These are phyloP conservation scores for Corticium candelabrum DNA, from an alignment of 37 sponge, comb jelly and placozoan genomes.

Conservation along the genomic window DNA sequence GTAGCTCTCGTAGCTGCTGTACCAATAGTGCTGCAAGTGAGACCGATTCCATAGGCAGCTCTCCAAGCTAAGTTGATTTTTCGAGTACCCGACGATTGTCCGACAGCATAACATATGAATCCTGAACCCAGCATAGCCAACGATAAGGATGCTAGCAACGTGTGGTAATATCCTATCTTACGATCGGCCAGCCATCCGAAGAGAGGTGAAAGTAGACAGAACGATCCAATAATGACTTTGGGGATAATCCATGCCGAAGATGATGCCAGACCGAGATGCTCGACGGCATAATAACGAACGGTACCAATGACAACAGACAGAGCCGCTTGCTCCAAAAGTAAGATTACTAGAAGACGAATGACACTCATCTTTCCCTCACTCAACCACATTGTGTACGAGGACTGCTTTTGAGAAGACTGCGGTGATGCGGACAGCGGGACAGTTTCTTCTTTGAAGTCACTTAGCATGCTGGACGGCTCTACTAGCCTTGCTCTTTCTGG, in stretches of 20 bases:
- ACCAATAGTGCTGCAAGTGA: not conserved
- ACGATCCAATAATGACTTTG: not conserved
- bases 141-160: not conserved
- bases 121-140: not conserved
- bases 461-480: no score
- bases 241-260: not conserved
- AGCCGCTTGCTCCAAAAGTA: not conserved
- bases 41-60: not conserved
- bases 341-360: not conserved
- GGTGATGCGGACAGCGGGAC: no score
- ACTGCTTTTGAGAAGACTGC: no score
- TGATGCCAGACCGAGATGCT: not conserved
- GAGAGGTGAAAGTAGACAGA: not conserved
- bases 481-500: no score
- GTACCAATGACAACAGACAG: not conserved
- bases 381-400: no score
- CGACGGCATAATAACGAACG: not conserved
- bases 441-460: no score
- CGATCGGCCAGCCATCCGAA: not conserved
- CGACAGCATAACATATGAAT: not conserved
- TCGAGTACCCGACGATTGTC: no score
- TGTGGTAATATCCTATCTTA: not conserved
- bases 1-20: not conserved
- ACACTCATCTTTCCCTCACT: no score
- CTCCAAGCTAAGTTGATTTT: no score